Evolutionary conservation across 2,113 vertebrate species (phyloP).

Genomic region (Serilophus lunatus): DNA sequence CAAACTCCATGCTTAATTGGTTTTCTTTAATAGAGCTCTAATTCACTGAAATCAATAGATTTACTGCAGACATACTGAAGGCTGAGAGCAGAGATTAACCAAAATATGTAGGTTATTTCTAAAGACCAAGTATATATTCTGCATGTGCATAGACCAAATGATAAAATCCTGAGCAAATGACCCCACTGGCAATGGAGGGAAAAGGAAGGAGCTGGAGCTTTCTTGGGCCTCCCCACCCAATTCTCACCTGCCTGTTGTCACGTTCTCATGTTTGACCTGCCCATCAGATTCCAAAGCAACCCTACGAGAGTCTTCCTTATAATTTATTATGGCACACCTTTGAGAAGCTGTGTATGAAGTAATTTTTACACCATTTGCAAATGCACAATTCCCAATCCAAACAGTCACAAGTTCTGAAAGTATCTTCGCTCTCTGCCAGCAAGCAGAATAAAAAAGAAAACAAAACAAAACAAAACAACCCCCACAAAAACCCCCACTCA

Average conservation of each 20-base stretch:
- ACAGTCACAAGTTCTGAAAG: not conserved
- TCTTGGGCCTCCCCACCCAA: not conserved
- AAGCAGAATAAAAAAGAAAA: not conserved
- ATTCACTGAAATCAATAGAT: not conserved
- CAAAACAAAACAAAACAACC: not conserved
- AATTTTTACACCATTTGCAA: not conserved
- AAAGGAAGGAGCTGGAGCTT: not conserved
- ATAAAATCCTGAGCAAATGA: not conserved
- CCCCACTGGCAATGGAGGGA: not conserved
- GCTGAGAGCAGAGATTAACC: not conserved
- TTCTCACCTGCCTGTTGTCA: not conserved
- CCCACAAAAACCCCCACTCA: not conserved
- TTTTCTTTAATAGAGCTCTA: not conserved
- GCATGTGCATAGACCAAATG: fast-evolving
- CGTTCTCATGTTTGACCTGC: not conserved
- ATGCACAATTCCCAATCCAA: not conserved
- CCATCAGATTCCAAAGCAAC: not conserved
- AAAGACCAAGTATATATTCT: not conserved
- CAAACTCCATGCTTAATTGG: not conserved
- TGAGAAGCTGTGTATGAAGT: not conserved
- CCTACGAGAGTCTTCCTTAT: not conserved
- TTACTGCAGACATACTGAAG: not conserved
- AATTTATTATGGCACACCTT: not conserved
- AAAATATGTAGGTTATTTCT: not conserved
- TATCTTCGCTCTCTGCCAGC: not conserved